Percentiles rank a stretch among this genome's conserved stretches.
Conservation (phyloP, 37 sponge, comb jelly and placozoan genomes). For the Trichoplax adhaerens region DNA sequence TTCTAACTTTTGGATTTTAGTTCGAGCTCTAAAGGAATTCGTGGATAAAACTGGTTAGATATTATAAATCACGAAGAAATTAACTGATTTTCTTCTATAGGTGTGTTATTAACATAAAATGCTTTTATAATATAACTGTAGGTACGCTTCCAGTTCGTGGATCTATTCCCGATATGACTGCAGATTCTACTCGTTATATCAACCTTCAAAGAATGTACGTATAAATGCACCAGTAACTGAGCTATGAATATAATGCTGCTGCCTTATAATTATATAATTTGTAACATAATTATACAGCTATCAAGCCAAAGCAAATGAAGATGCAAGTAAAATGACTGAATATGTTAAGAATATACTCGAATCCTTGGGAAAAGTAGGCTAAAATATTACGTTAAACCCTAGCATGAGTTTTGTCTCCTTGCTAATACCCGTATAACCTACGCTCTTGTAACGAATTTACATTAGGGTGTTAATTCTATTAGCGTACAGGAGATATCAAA, state of each 20-base stretch:
- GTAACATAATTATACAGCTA: constrained; percentile 1
- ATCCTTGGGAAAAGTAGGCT: too few relatives aligned
- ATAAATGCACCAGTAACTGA: too few relatives aligned
- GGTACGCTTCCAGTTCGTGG: constrained; percentile 83
- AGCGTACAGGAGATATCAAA: too few relatives aligned
- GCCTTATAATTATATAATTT: background rate
- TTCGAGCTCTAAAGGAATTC: constrained; percentile 69
- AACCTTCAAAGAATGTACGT: constrained; percentile 37
- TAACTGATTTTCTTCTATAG: background rate
- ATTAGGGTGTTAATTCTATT: too few relatives aligned
- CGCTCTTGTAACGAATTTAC: too few relatives aligned
- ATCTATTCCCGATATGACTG: constrained; percentile 91
- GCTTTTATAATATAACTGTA: constrained; percentile 22
- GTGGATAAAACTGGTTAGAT: constrained; percentile 12
- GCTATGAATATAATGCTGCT: constrained; percentile 26
- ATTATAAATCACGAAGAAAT: background rate
- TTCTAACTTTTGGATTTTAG: constrained; percentile 68
- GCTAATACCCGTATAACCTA: too few relatives aligned
- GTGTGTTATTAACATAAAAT: background rate
- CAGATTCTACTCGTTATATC: constrained; percentile 69
- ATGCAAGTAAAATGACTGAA: background rate
- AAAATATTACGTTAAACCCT: too few relatives aligned
- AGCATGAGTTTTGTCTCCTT: too few relatives aligned
- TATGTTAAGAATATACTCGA: background rate
- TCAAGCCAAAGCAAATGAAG: constrained; percentile 10